Evolutionary conservation across 2,888 invertebrate species (phyloP).

Genomic region (Spialia ferax): DNA sequence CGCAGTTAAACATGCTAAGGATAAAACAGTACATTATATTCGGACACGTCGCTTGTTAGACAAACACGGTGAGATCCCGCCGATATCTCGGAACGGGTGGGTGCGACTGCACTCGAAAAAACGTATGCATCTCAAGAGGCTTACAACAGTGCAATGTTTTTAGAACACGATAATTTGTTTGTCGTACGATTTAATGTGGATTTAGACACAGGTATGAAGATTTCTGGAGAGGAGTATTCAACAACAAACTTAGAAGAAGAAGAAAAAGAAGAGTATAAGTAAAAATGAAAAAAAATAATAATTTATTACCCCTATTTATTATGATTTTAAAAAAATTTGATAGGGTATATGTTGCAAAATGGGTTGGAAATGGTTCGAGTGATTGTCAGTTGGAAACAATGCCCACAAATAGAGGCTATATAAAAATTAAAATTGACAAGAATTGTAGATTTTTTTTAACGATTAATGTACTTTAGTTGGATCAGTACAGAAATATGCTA

Average conservation of each 20-base stretch:
- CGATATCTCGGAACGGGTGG: conserved; percentile 80
- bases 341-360: no score
- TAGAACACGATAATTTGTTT: conserved; percentile 13
- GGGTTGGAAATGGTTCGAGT: no score
- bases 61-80: conserved; percentile 79
- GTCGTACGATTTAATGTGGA: neutral
- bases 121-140: conserved; percentile 40
- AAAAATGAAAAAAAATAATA: no score
- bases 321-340: no score
- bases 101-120: conserved; percentile 62
- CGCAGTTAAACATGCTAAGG: conserved; percentile 54
- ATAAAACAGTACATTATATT: conserved; percentile 81
- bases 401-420: no score
- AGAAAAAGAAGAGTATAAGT: no score
- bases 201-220: neutral
- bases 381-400: no score
- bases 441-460: no score
- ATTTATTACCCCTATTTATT: no score
- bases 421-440: no score
- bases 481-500: no score
- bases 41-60: conserved; percentile 84
- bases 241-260: neutral
- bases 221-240: neutral
- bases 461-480: neutral
- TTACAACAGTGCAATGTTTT: conserved; percentile 25